Evolutionary conservation across 2,113 vertebrate species (phyloP), one percentile per base, ranked within the genome.

Genomic region (Hippopotamus amphibius): DNA sequence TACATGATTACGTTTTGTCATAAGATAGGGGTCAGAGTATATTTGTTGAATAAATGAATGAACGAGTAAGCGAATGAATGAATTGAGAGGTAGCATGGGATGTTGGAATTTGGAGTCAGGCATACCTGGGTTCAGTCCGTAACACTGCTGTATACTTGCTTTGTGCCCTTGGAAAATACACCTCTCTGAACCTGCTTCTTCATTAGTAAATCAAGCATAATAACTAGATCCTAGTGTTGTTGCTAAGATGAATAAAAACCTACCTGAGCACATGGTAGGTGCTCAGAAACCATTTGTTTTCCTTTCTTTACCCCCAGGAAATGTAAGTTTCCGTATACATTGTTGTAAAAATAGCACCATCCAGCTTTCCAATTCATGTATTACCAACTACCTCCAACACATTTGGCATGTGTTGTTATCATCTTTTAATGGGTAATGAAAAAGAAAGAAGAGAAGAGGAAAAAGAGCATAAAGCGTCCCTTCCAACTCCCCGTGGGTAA

Each of bases 401-500:
- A 72, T 92, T 77, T 69, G 81, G 57, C 68, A 46, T 43, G 33
- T 41, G 19, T 92, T 87, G 81, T 43, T 68, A 80, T 79, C 87
- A 85, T 83, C 74, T 83, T 82, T 71, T 69, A 33, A 50, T 61
- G 53, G 37, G 80, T 71, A 79, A 81, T 89, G 90, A 90, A 71
- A 92, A 77, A 80, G 71, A 24, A 95, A 96, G 71, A 69, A 65
- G 77, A 59, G 33, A 37, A 71, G 41, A 90, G 50, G 55, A 55
- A 91, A 77, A 86, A 71, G 41, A 55, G 59, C 82, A 65, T 37
- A 86, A 50, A 93, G 77, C 85, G 89, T 66, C 46, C 57, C 87
- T 88, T 97, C 92, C 77, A 59, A 65, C 92, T 95, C 92, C 95
- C 93, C 43, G 46, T 16, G 85, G 93, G 81, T 88, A 88, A 97